phyloP scores from a whole-genome alignment of 2,888 invertebrate species.

The Lepeophtheirus nordmannii region DNA sequence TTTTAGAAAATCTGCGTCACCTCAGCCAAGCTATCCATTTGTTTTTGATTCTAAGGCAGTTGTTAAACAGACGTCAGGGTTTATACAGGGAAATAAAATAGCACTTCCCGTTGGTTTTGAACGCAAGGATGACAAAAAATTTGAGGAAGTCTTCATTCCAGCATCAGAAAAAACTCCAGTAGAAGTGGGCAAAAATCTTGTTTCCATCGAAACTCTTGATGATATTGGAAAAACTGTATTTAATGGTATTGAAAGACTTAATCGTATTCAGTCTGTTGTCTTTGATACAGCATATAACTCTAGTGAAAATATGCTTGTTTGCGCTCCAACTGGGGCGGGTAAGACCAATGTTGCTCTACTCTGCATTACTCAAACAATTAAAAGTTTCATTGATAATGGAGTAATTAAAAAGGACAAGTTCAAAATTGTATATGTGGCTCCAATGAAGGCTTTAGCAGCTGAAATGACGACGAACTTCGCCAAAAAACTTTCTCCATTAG shows the following conservation, averaged over 20 bases:
- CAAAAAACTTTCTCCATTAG: constrained; percentile 49
- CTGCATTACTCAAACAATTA: constrained; percentile 74
- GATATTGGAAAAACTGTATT: constrained; percentile 77
- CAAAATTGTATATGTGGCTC: constrained; percentile 96
- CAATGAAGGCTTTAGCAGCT: constrained; percentile 97
- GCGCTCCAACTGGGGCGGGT: constrained; percentile 97
- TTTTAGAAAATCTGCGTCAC: background rate
- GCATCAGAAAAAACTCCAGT: constrained; percentile 47
- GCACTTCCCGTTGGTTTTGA: constrained; percentile 61
- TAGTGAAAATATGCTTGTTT: constrained; percentile 90
- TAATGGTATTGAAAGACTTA: constrained; percentile 64
- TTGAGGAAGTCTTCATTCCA: constrained; percentile 73
- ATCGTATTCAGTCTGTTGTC: constrained; percentile 88
- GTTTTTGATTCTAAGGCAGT: constrained; percentile 66
- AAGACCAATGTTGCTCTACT: constrained; percentile 97
- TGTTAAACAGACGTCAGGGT: constrained; percentile 53
- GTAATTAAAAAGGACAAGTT: constrained; percentile 77
- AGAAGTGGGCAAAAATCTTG: constrained; percentile 46
- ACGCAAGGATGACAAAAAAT: constrained; percentile 53
- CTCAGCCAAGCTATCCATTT: constrained; percentile 52
- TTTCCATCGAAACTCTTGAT: constrained; percentile 48
- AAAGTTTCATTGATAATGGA: constrained; percentile 57
- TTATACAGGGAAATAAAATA: constrained; percentile 59
- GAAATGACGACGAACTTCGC: constrained; percentile 95
- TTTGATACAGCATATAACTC: constrained; percentile 86